Conservation (phyloP, 2,113 vertebrate species). For the Mirza zaza region DNA sequence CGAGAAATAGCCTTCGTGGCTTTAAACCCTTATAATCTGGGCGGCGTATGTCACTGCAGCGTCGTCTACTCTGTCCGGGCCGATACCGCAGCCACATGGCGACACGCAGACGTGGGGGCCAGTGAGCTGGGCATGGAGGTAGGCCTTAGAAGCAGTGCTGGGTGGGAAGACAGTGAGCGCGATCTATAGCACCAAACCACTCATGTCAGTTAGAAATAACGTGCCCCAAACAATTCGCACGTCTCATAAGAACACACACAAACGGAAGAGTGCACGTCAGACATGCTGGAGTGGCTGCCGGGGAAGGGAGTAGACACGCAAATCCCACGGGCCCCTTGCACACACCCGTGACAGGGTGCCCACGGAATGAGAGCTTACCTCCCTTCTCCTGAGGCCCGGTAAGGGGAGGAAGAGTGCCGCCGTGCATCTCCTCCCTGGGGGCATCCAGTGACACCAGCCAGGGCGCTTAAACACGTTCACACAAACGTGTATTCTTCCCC, state of each 20-base stretch:
- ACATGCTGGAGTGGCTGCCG: neutral
- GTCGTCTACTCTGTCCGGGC: neutral
- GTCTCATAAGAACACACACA: neutral
- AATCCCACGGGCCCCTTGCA: no score
- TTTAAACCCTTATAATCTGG: neutral
- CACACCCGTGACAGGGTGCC: neutral
- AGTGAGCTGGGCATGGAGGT: fast-evolving
- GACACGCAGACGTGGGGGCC: no score
- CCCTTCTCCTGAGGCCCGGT: neutral
- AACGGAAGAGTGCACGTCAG: neutral
- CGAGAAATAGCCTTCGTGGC: neutral
- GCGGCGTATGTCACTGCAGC: neutral
- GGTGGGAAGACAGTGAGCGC: neutral
- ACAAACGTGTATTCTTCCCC: neutral
- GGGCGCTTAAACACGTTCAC: neutral
- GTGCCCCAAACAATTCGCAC: neutral
- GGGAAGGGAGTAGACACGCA: neutral
- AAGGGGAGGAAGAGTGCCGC: neutral
- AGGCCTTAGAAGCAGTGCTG: neutral
- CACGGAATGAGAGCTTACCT: fast-evolving
- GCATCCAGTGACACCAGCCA: neutral
- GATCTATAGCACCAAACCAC: neutral
- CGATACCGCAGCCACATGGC: fast-evolving
- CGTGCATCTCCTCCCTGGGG: neutral
- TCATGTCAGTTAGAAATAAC: neutral